A percentile compares a stretch with the other conserved stretches of the same genome.
Evolutionary conservation across 1,140 invertebrate species (phyloP).

Genomic region (Linepithema humile): DNA sequence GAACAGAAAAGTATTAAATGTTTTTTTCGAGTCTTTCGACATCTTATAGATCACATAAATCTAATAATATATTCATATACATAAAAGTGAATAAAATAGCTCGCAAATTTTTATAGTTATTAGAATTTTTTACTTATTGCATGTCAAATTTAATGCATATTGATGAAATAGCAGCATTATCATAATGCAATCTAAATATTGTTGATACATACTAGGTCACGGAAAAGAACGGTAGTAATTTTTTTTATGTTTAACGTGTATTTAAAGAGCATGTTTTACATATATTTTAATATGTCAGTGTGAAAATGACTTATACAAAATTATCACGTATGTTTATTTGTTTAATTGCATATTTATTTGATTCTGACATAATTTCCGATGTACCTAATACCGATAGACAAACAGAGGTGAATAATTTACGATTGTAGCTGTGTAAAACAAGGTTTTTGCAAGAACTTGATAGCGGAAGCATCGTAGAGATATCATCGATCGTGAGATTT

Average conservation of each 20-base stretch:
- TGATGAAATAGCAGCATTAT: slow-evolving; percentile 44
- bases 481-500: background rate
- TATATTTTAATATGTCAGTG: slow-evolving; percentile 12
- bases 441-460: slow-evolving; percentile 20
- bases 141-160: slow-evolving; percentile 52
- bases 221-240: slow-evolving; percentile 28
- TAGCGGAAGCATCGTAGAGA: slow-evolving; percentile 4
- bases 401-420: background rate
- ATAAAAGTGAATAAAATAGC: slow-evolving; percentile 44
- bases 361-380: slow-evolving; percentile 12
- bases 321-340: background rate
- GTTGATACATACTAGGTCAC: slow-evolving; percentile 16
- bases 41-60: slow-evolving; percentile 63
- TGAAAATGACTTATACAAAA: slow-evolving; percentile 1
- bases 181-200: slow-evolving; percentile 28
- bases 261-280: slow-evolving; percentile 58
- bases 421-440: background rate
- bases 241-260: background rate
- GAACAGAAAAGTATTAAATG: background rate
- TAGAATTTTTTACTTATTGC: slow-evolving; percentile 52
- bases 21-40: background rate
- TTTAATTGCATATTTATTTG: slow-evolving; percentile 32
- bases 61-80: slow-evolving; percentile 49
- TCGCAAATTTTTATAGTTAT: slow-evolving; percentile 57
- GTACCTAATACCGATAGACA: background rate